These are phyloP conservation scores for Colistium nudipinnis DNA, from an alignment of 2,113 vertebrate genomes.

Conservation along the genomic window DNA sequence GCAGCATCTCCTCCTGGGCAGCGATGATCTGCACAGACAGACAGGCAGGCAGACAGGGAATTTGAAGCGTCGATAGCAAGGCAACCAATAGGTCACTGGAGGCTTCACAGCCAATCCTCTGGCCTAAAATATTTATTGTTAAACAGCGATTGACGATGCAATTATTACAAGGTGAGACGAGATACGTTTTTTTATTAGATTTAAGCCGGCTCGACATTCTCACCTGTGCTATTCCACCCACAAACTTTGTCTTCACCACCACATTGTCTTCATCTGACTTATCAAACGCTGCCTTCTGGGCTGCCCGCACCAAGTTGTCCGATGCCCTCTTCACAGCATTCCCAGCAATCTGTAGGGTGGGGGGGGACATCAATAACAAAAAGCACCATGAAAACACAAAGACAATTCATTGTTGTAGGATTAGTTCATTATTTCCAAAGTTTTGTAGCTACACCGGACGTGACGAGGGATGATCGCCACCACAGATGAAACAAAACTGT, in stretches of 20 bases:
- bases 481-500: background rate
- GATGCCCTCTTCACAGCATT: conserved; percentile 98
- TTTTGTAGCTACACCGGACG: background rate
- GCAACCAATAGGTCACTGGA: no score
- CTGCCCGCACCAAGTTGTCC: conserved; percentile 95
- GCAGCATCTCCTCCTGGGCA: conserved; percentile 98
- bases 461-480: background rate
- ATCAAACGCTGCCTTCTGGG: conserved; percentile 96
- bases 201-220: background rate
- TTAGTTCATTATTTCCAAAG: background rate
- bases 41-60: no score
- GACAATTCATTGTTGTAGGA: background rate
- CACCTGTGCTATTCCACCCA: conserved; percentile 98
- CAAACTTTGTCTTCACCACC: conserved; percentile 98
- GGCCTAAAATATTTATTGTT: no score
- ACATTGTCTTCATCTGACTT: conserved; percentile 94
- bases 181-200: background rate
- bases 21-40: conserved; percentile 90
- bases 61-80: no score
- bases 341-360: conserved; percentile 86
- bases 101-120: no score
- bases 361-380: conserved; percentile 1
- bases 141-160: no score
- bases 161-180: no score
- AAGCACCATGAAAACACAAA: background rate